Conservation (phyloP, 2,888 invertebrate species). For the Lithophane semibrunnea region DNA sequence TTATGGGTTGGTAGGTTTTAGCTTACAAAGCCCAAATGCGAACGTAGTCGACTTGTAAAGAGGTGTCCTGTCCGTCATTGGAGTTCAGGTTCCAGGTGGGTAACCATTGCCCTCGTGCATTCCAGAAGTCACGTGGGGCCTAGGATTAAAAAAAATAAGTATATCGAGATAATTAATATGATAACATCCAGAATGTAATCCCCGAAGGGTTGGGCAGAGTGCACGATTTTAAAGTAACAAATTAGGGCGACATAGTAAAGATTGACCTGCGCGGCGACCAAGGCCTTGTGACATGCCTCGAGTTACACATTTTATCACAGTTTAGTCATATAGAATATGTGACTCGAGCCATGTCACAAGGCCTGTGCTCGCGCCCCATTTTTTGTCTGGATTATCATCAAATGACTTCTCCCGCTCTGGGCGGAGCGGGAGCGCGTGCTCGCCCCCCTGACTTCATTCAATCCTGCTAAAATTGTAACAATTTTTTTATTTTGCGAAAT, state of each 20-base stretch:
- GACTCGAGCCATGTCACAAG: too few relatives aligned
- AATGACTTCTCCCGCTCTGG: too few relatives aligned
- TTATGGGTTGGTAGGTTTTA: slow-evolving; percentile 8
- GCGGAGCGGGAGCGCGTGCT: too few relatives aligned
- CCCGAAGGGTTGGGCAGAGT: not conserved
- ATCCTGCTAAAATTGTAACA: not conserved
- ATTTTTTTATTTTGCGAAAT: not conserved
- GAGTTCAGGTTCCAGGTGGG: slow-evolving; percentile 90
- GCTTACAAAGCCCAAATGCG: slow-evolving; percentile 91
- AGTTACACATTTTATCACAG: too few relatives aligned
- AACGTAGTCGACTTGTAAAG: slow-evolving; percentile 92
- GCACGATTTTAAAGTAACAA: not conserved
- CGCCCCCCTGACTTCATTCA: not conserved
- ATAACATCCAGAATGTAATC: not conserved
- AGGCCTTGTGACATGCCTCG: too few relatives aligned
- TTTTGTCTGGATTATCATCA: too few relatives aligned
- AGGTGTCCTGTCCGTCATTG: slow-evolving; percentile 89
- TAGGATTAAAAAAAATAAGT: slow-evolving; percentile 56
- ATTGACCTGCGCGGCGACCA: too few relatives aligned
- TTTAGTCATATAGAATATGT: too few relatives aligned
- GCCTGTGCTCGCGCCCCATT: too few relatives aligned
- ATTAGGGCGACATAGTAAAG: not conserved
- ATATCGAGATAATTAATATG: not conserved
- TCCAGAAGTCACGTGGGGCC: slow-evolving; percentile 92
- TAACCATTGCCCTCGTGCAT: slow-evolving; percentile 88